Evolutionary conservation across 2,888 invertebrate genomes (phyloP).

Genomic region (Chorisops tibialis): DNA sequence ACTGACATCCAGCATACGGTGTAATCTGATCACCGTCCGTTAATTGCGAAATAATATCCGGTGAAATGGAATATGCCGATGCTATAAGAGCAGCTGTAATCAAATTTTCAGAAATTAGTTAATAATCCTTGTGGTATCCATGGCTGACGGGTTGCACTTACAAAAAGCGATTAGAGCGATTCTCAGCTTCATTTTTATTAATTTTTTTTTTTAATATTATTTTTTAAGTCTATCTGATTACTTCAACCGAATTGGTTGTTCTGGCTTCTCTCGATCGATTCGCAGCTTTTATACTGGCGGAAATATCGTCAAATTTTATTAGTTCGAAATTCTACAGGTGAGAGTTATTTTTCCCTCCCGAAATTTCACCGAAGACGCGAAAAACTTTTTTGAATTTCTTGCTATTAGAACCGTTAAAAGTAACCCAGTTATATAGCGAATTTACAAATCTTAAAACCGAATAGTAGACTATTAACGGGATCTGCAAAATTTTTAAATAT

Average conservation of each 20-base stretch:
- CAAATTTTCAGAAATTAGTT: neutral
- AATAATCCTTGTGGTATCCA: neutral
- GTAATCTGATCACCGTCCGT: constrained; percentile 8
- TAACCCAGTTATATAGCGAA: neutral
- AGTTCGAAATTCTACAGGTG: constrained; percentile 1
- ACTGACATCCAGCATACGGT: constrained; percentile 19
- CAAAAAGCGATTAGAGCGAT: neutral
- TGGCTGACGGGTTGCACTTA: constrained; percentile 1
- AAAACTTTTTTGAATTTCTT: neutral
- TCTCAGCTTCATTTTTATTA: neutral
- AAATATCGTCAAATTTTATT: neutral
- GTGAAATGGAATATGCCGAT: constrained; percentile 9
- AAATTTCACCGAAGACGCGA: neutral
- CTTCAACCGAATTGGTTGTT: neutral
- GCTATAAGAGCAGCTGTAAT: constrained; percentile 5
- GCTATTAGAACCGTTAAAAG: constrained; percentile 10
- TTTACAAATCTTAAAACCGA: neutral
- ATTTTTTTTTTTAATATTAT: neutral
- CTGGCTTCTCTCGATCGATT: constrained; percentile 11
- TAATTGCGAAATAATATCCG: constrained; percentile 23
- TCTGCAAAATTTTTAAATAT: neutral
- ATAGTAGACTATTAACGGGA: constrained; percentile 8
- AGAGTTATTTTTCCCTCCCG: constrained; percentile 3
- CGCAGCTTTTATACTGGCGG: constrained; percentile 13
- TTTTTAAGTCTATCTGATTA: neutral